Evolutionary conservation across 2,113 vertebrate genomes (phyloP).

Genomic region (Oncorhynchus keta): DNA sequence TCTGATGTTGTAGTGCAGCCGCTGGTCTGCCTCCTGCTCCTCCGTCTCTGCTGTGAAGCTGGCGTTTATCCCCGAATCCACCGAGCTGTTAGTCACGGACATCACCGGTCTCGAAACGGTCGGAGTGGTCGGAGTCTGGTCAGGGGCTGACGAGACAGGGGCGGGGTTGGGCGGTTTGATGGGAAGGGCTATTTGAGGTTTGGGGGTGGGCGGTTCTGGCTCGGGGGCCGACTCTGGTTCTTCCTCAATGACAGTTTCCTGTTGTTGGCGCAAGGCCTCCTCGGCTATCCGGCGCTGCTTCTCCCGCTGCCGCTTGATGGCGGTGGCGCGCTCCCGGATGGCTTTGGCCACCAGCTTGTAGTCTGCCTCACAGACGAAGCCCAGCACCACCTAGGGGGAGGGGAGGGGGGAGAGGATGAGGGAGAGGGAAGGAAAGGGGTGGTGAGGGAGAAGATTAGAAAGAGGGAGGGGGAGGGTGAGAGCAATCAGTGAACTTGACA

Average conservation of each 20-base stretch:
- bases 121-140: slow-evolving; percentile 38
- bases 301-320: slow-evolving; percentile 86
- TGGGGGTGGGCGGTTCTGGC: slow-evolving; percentile 19
- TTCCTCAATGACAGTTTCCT: slow-evolving; percentile 46
- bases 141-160: neutral
- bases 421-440: neutral
- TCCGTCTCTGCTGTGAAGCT: slow-evolving; percentile 75
- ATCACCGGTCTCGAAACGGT: slow-evolving; percentile 33
- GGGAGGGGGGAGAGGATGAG: neutral
- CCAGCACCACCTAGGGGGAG: slow-evolving; percentile 80
- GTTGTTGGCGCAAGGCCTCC: neutral
- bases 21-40: slow-evolving; percentile 81
- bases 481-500: neutral
- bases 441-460: neutral
- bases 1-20: slow-evolving; percentile 73
- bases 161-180: neutral
- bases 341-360: slow-evolving; percentile 90
- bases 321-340: slow-evolving; percentile 81
- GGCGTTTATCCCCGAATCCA: slow-evolving; percentile 71
- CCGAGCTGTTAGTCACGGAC: slow-evolving; percentile 41
- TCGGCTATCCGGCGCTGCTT: slow-evolving; percentile 73
- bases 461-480: neutral
- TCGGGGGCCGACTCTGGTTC: slow-evolving; percentile 35
- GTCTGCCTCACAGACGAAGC: slow-evolving; percentile 87
- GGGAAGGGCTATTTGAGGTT: neutral